phyloP scores from a whole-genome alignment of 2,113 vertebrate genomes.

The Rhipidura dahli region DNA sequence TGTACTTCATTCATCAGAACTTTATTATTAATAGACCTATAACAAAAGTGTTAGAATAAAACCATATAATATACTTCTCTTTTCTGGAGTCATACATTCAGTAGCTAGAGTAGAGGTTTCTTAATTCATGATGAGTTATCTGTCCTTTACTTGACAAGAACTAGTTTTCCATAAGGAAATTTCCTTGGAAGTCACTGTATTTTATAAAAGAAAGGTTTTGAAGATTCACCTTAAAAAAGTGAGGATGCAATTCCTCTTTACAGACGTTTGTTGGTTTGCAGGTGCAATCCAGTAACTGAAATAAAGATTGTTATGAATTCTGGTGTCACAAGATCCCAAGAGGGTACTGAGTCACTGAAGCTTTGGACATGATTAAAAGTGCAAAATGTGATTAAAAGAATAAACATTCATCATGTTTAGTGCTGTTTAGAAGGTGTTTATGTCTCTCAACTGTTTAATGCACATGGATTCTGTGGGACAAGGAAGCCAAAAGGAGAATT shows the following conservation, averaged over 20 bases:
- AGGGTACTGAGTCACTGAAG: not conserved
- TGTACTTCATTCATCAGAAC: slow-evolving; percentile 32
- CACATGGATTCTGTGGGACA: not conserved
- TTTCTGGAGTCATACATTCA: slow-evolving; percentile 52
- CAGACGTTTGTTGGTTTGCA: not conserved
- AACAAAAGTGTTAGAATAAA: slow-evolving; percentile 55
- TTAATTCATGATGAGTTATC: not conserved
- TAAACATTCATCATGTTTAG: not conserved
- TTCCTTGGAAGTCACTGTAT: not conserved
- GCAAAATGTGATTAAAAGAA: not conserved
- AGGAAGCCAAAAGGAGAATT: not conserved
- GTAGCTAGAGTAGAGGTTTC: not conserved
- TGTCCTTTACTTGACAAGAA: not conserved
- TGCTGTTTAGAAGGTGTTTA: not conserved
- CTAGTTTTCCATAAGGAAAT: not conserved
- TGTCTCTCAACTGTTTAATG: not conserved
- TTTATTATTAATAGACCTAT: slow-evolving; percentile 44
- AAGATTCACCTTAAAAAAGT: not conserved
- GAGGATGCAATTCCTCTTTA: not conserved
- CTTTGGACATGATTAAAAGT: not conserved
- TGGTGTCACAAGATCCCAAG: not conserved
- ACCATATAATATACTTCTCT: slow-evolving; percentile 20
- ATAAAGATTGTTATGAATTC: not conserved
- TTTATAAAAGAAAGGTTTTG: not conserved
- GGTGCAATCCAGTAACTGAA: not conserved